These are phyloP conservation scores for Bovichtus variegatus DNA, from an alignment of 2,797 vertebrate genomes.

Conservation along the genomic window DNA sequence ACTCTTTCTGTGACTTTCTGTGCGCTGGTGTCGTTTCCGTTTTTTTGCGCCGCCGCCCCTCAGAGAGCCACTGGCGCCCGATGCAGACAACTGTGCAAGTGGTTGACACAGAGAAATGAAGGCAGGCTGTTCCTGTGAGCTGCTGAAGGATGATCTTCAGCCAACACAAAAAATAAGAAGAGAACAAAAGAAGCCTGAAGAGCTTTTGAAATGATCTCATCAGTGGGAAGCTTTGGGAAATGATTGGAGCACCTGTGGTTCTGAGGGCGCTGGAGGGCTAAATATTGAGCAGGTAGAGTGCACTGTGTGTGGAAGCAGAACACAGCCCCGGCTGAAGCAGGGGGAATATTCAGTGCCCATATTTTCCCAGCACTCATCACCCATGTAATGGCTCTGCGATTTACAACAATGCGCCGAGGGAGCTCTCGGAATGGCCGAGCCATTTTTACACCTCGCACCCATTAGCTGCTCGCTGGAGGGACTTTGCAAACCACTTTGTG, in stretches of 20 bases:
- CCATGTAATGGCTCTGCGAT: conserved; percentile 64
- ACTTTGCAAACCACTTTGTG: conserved; percentile 51
- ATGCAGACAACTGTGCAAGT: not conserved
- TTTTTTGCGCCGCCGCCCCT: no score
- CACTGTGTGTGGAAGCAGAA: conserved; percentile 52
- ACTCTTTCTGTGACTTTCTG: no score
- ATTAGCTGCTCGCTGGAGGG: conserved; percentile 57
- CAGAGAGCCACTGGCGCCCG: no score
- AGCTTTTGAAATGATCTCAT: conserved; percentile 27
- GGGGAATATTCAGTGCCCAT: conserved; percentile 15
- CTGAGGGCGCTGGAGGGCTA: conserved; percentile 29
- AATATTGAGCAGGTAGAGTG: conserved; percentile 41
- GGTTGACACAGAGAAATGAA: not conserved
- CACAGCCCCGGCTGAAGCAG: conserved; percentile 19
- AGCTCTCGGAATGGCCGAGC: conserved; percentile 9
- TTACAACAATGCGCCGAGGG: conserved; percentile 53
- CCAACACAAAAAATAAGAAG: not conserved
- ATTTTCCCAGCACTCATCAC: conserved; percentile 50
- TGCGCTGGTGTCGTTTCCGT: no score
- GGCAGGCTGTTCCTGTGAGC: not conserved
- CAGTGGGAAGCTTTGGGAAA: conserved; percentile 6
- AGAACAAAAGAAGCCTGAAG: not conserved
- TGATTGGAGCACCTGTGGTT: conserved; percentile 21
- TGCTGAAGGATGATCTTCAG: conserved; percentile 8
- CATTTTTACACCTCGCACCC: conserved; percentile 43